Conservation (phyloP, 2,888 invertebrate species). For the Plemyria rubiginata region DNA sequence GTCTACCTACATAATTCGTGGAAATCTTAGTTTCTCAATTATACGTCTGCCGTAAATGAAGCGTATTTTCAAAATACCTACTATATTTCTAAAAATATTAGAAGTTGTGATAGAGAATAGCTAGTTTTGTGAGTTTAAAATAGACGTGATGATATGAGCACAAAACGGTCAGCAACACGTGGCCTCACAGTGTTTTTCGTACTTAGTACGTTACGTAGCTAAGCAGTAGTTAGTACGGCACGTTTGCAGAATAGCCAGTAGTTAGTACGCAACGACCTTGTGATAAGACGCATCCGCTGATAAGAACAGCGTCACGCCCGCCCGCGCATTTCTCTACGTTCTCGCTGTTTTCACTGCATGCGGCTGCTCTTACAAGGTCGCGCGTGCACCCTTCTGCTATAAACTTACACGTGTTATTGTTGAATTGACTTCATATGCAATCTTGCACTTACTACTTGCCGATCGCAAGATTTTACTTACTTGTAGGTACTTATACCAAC, state of each 20-base stretch:
- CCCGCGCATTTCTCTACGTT: slow-evolving; percentile 65
- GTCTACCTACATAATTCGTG: no score
- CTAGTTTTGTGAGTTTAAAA: slow-evolving; percentile 12
- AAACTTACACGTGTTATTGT: slow-evolving; percentile 68
- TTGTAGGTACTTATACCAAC: background rate
- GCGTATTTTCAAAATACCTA: no score
- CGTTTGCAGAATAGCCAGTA: slow-evolving; percentile 8
- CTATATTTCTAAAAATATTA: background rate
- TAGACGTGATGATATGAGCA: slow-evolving; percentile 29
- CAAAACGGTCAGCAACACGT: slow-evolving; percentile 63
- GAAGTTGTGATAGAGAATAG: slow-evolving; percentile 4
- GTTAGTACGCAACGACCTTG: slow-evolving; percentile 56
- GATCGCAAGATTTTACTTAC: background rate
- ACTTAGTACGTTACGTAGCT: slow-evolving; percentile 8
- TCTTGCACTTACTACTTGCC: background rate
- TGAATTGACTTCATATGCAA: slow-evolving; percentile 21
- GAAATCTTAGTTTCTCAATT: no score
- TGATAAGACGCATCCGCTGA: slow-evolving; percentile 75
- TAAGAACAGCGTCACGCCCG: slow-evolving; percentile 64
- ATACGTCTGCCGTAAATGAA: no score
- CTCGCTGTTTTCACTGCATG: slow-evolving; percentile 29
- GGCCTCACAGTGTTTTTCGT: slow-evolving; percentile 44
- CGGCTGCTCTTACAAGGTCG: slow-evolving; percentile 57
- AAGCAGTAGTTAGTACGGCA: slow-evolving; percentile 7
- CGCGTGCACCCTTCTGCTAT: slow-evolving; percentile 60